Evolutionary conservation across 2,888 invertebrate genomes (phyloP), one percentile per base, ranked within the genome.

Genomic region (Hylaea fasciaria): DNA sequence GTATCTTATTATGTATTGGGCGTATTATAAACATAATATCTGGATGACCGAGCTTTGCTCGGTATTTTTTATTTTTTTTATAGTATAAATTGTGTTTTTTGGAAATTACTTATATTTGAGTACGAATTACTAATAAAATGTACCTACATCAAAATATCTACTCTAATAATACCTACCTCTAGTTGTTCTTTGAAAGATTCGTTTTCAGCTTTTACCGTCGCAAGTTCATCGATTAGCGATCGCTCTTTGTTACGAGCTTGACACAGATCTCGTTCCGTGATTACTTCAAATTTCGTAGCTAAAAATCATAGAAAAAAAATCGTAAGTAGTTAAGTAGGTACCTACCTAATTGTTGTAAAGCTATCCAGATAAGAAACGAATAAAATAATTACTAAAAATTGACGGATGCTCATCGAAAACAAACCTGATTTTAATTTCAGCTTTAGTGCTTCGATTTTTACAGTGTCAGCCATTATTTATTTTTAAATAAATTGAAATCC

Each of bases 221-320:
- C 62, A 28, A 87, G 70, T 65, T 88, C 85, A 48, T 87, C 84
- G 22, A 64, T 62, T 16, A 83, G 64, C 13, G 64, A 66, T 13
- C 77, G 77, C 64, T 87, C 87, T 54, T 64, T 71, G 40, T 77
- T 80, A 0, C 84, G 83, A 58, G 83, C 64, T 59, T 72, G 70
- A 16, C 69, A 67, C 41, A 82, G 72, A 11, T 75, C 73, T 61
- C 72, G 77, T 62, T 85, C 83, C 51, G 72, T 74, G 35, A 49
- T 48, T 51, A 85, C 12, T 66, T 84, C 86, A 32, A 71, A 64
- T 70, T 82, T 86, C 3, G 69, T 79, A 12, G 72, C 87, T 89
- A 56, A 14, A 45, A 16, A 39, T 9, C 22, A 22, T 5, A 22
- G 22, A 3, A 3, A 22, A 22, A 22, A 22, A n/a, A n/a, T n/a